A percentile compares a stretch with the other conserved stretches of the same genome.
Evolutionary conservation across 2,113 vertebrate species (phyloP).

Genomic region (Melozone crissalis): DNA sequence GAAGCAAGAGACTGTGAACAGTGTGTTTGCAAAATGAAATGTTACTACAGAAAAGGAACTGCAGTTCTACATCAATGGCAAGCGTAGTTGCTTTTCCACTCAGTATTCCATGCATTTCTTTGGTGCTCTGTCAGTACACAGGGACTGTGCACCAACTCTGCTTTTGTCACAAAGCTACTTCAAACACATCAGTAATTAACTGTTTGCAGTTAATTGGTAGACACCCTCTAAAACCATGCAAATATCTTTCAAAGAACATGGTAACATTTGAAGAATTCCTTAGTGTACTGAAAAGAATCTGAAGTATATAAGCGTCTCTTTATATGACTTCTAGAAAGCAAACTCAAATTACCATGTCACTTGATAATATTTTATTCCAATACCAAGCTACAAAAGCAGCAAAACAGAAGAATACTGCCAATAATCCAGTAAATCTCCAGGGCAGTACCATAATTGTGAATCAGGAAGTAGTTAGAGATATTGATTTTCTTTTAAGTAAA

Average conservation of each 20-base stretch:
- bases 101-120: conserved; percentile 71
- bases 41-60: conserved; percentile 47
- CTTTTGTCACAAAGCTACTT: conserved; percentile 50
- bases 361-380: neutral
- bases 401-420: neutral
- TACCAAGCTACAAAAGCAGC: neutral
- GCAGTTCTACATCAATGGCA: conserved; percentile 92
- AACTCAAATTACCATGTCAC: neutral
- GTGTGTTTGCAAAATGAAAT: conserved; percentile 28
- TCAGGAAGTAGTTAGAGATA: neutral
- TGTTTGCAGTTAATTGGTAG: conserved; percentile 39
- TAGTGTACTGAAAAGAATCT: conserved; percentile 2
- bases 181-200: conserved; percentile 58
- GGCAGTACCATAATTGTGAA: neutral
- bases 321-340: neutral
- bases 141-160: conserved; percentile 30
- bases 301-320: neutral
- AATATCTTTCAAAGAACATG: neutral
- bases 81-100: conserved; percentile 85
- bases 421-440: neutral
- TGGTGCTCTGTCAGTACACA: conserved; percentile 71
- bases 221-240: conserved; percentile 62
- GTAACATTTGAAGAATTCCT: conserved; percentile 1
- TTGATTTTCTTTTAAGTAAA: neutral
- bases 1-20: conserved; percentile 45